phyloP scores from a whole-genome alignment of 2,797 vertebrate genomes.

The Eulemur mongoz region DNA sequence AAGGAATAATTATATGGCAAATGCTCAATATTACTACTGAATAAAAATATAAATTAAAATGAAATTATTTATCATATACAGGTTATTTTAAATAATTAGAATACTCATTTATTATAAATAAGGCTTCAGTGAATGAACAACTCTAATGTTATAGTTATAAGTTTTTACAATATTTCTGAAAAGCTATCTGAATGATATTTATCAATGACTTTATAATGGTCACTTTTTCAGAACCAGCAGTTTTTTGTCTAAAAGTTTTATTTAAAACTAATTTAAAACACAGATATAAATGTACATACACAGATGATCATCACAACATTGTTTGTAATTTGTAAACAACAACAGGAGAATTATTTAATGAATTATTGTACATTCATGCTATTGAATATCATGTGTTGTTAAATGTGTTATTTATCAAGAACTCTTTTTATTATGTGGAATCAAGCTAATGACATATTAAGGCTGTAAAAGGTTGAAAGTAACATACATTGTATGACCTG shows the following conservation, averaged over 20 bases:
- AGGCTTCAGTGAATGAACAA: neutral
- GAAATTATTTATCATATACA: neutral
- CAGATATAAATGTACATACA: neutral
- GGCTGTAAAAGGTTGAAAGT: neutral
- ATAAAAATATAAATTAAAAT: neutral
- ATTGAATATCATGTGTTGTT: neutral
- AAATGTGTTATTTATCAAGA: neutral
- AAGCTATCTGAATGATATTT: neutral
- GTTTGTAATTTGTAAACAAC: neutral
- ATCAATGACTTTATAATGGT: neutral
- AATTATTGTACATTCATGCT: neutral
- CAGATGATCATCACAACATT: neutral
- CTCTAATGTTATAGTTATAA: neutral
- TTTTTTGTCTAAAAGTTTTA: neutral
- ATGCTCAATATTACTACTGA: neutral
- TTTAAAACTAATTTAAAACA: neutral
- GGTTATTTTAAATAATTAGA: neutral
- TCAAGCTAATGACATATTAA: neutral
- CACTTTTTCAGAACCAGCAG: neutral
- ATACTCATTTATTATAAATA: neutral
- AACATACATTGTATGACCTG: neutral
- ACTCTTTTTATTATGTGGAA: neutral
- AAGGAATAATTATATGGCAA: neutral
- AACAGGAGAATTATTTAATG: neutral
- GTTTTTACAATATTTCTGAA: neutral